These are phyloP conservation scores for Charadrius vociferus DNA, from an alignment of 2,113 vertebrate species.

Conservation along the genomic window DNA sequence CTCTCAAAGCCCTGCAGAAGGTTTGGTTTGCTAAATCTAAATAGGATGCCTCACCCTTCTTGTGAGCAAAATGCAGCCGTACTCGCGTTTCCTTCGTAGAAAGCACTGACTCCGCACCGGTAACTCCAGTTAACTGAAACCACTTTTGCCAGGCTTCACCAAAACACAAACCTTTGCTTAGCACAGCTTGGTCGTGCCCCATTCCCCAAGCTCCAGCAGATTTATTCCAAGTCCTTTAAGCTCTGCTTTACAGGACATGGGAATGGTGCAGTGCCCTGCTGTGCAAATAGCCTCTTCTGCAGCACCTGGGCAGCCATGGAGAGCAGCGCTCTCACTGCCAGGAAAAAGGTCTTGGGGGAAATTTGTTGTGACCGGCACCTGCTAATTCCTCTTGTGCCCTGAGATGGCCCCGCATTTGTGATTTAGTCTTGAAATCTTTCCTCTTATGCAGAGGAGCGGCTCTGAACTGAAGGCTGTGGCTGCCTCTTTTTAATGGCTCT, in stretches of 20 bases:
- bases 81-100: not conserved
- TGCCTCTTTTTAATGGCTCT: not conserved
- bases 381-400: not conserved
- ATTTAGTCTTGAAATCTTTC: not conserved
- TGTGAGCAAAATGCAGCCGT: not conserved
- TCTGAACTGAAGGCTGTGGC: not conserved
- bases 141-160: not conserved
- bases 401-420: accelerated
- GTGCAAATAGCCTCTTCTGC: not conserved
- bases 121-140: not conserved
- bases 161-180: accelerated
- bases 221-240: not conserved
- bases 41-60: slow-evolving; percentile 8
- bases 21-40: not conserved
- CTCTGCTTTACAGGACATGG: accelerated
- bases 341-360: not conserved
- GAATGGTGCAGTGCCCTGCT: not conserved
- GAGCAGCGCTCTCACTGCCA: accelerated
- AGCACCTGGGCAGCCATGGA: not conserved
- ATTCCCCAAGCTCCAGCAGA: not conserved
- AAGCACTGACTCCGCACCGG: not conserved
- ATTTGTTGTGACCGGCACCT: not conserved
- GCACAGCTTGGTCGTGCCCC: accelerated
- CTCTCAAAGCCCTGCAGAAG: not conserved
- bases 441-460: not conserved